Evolutionary conservation across 1,140 invertebrate species (phyloP), one percentile per base, ranked within the genome.

Genomic region (Hyphantria cunea): DNA sequence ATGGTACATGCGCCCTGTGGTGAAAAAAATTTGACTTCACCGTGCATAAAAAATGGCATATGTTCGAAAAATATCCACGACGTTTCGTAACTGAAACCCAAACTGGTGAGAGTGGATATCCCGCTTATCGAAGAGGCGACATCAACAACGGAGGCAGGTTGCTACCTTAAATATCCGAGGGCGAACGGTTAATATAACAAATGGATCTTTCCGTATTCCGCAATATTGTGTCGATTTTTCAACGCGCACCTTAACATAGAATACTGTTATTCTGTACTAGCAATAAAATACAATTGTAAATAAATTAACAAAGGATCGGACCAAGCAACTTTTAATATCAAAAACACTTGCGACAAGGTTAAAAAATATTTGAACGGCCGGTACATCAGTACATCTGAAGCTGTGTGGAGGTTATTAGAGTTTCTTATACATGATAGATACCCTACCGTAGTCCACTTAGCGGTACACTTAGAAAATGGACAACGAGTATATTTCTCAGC

Each of bases 41-140:
- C 37, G 37, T 39, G 37, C 37, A 39, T 39, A 7, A 39, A 39
- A 39, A 39, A 39, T 39, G 37, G 37, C 9, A 39, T 39, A 39
- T 39, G 37, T 39, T 10, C 37, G n/a, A 39, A 39, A 39, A 39
- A 39, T 39, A 39, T 39, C 37, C 37, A 39, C 37, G 37, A 39
- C 37, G 37, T 7, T 39, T 39, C 37, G 37, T 39, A n/a, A 7
- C 37, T 39, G 37, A 39, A 39, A 39, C 37, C 7, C 37, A 39
- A 7, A 39, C 37, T 7, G 37, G 37, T 39, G 37, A 39, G 7
- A 7, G 7, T 39, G 37, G 37, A 1, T 39, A 39, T 39, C 37
- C 37, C 37, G 37, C 7, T 39, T 39, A 39, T 39, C 2, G 37
- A 39, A 2, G 37, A 39, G 3, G 37, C 37, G 37, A 39, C n/a